Evolutionary conservation across 1,140 invertebrate species (phyloP), one percentile per base, ranked within the genome.

Genomic region (Pseudomyrmex flavicornis): DNA sequence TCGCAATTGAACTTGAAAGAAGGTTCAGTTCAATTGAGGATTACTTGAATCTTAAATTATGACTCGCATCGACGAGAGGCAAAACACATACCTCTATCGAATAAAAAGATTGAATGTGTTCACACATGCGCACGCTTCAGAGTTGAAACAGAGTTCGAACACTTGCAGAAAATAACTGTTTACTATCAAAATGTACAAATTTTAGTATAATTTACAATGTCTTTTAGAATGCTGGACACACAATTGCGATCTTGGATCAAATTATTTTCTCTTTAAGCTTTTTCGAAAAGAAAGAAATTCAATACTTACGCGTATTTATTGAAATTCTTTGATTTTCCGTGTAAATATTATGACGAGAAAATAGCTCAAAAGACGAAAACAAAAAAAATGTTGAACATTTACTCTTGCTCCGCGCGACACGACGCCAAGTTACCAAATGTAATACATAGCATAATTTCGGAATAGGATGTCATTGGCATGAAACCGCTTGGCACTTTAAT

Each of bases 401-500:
- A 91, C 89, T 86, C 88, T 88, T 92, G 88, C 89, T 90, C 89
- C 88, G 88, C 86, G 89, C 84, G 86, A 92, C 85, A 90, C 88
- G 90, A 91, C 88, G 87, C 89, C 85, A 91, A 90, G 90, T 91
- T 92, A 91, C 91, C 91, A 92, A 85, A 90, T 91, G 87, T 89
- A 89, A 93, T 91, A 88, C 89, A 85, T 90, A 91, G 88, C 85
- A 76, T 90, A 89, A 88, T 89, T 89, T 89, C 54, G 88, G 85
- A 86, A 92, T 91, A 92, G 90, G 83, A 90, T 90, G 85, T 90
- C 91, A 90, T 90, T 84, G 87, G 85, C 84, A 86, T 87, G 88
- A 90, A 92, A 93, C 90, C 90, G 91, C 92, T 86, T 91, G 93
- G 92, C 91, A 92, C 87, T 88, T 89, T 87, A 85, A 91, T 79